Evolutionary conservation across 1,140 invertebrate species (phyloP).

Genomic region (Radopholus similis): DNA sequence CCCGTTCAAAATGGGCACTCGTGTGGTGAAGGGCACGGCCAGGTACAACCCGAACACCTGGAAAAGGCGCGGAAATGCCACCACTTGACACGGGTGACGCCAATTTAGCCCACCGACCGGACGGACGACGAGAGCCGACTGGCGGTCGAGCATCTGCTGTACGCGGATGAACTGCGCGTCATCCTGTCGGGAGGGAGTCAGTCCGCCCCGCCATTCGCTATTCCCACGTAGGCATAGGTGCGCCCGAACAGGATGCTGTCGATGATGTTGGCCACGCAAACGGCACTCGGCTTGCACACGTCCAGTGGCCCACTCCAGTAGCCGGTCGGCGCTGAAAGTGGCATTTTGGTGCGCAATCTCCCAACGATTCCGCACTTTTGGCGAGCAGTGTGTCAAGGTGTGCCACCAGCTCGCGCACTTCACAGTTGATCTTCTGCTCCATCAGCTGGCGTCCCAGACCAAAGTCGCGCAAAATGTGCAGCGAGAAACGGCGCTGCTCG

Average conservation of each 20-base stretch:
- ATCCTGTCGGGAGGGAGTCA: slow-evolving; percentile 20
- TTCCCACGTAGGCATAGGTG: slow-evolving; percentile 50
- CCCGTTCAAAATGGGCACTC: slow-evolving; percentile 49
- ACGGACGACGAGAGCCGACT: slow-evolving; percentile 49
- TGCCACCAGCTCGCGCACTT: neutral
- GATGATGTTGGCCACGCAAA: slow-evolving; percentile 59
- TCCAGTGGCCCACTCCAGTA: slow-evolving; percentile 7
- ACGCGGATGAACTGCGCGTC: slow-evolving; percentile 41
- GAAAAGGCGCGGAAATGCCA: neutral
- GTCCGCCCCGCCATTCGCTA: neutral
- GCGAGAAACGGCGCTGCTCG: slow-evolving; percentile 81
- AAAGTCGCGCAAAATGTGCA: slow-evolving; percentile 79
- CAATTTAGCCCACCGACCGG: slow-evolving; percentile 36
- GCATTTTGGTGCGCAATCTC: neutral
- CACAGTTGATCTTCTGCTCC: slow-evolving; percentile 71
- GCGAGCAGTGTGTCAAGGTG: slow-evolving; percentile 1
- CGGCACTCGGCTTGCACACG: slow-evolving; percentile 34
- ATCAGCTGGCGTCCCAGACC: slow-evolving; percentile 77
- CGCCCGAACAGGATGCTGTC: slow-evolving; percentile 55
- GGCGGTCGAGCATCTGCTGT: slow-evolving; percentile 48
- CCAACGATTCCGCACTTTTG: neutral
- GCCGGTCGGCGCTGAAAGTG: neutral
- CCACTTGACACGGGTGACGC: no score
- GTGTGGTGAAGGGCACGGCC: slow-evolving; percentile 37
- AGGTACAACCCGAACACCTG: slow-evolving; percentile 52